Evolutionary conservation across 2,113 vertebrate genomes (phyloP), one percentile per base, ranked within the genome.

Genomic region (Rallus limicola): DNA sequence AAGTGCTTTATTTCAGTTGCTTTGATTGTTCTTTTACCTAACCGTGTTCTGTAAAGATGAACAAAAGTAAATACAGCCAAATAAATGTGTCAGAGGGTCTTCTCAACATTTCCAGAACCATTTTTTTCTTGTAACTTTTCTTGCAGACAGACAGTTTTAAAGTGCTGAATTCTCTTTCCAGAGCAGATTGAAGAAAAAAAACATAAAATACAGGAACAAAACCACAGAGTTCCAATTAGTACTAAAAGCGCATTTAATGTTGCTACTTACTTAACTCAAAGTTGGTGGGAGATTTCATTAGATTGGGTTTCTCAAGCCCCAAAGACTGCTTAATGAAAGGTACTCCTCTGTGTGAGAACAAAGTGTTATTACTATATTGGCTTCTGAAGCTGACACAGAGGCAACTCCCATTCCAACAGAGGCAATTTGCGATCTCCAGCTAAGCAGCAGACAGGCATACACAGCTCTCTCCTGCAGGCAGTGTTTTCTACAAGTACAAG

Each of bases 331-430:
- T 82, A 64, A 70, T 82, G 77, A 74, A 86, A 88, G 59, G 25
- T 23, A 8, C 7, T 64, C 15, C 24, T 77, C 58, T 65, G 44
- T 70, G 68, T 1, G 5, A 88, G 63, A 67, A 64, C 38, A 70
- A 58, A 71, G 48, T 36, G 16, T 48, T 88, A 38, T 38, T 93
- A 48, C 48, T 71, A 0, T 36, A 29, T 58, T 50, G 40, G n/a
- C 56, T 79, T 53, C 87, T 69, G 60, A 52, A 90, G n/a, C 34
- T 48, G 63, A 28, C 36, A 50, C 42, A 23, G 64, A 72, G 46
- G 31, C 71, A 94, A 40, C 64, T 96, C 91, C 91, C 92, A 53
- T 50, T 88, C 69, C 85, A 94, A 10, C 87, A 79, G 33, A 95
- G 75, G 76, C 75, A 93, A 88, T 95, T 92, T 93, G 58, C 1